Evolutionary conservation across 1,140 invertebrate genomes (phyloP).

Genomic region (Antheraea pernyi): DNA sequence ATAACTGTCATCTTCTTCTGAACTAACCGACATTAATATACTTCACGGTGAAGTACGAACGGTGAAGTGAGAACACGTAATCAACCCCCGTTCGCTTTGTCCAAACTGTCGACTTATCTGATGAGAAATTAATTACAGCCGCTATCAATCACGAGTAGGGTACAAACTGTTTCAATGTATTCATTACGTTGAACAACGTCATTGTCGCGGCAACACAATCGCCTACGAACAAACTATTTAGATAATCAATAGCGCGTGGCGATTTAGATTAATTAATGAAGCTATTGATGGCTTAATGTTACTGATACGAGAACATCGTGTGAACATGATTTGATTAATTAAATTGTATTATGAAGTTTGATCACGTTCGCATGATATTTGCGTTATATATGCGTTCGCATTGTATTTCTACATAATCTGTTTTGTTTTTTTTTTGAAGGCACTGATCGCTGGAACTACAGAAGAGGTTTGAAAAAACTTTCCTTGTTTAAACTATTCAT

Average conservation of each 20-base stretch:
- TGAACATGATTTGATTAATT: not conserved
- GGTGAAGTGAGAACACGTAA: slow-evolving; percentile 26
- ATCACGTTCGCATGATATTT: not conserved
- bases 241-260: slow-evolving; percentile 9
- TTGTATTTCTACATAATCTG: no score
- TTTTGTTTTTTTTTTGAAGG: no score
- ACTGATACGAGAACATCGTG: not conserved
- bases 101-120: slow-evolving; percentile 61
- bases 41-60: slow-evolving; percentile 17
- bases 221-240: slow-evolving; percentile 1
- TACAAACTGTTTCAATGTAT: slow-evolving; percentile 59
- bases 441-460: no score
- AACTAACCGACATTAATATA: slow-evolving; percentile 20
- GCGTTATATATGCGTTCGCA: no score
- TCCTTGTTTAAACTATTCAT: no score
- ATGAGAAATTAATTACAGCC: slow-evolving; percentile 62
- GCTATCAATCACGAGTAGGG: slow-evolving; percentile 58
- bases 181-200: slow-evolving; percentile 25
- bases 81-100: slow-evolving; percentile 41
- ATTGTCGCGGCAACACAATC: slow-evolving; percentile 5
- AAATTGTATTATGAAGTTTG: not conserved
- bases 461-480: no score
- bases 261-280: slow-evolving; percentile 12
- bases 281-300: slow-evolving; percentile 2
- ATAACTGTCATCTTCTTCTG: not conserved